Conservation (phyloP, 2,888 invertebrate genomes). For the Linyphia triangularis region DNA sequence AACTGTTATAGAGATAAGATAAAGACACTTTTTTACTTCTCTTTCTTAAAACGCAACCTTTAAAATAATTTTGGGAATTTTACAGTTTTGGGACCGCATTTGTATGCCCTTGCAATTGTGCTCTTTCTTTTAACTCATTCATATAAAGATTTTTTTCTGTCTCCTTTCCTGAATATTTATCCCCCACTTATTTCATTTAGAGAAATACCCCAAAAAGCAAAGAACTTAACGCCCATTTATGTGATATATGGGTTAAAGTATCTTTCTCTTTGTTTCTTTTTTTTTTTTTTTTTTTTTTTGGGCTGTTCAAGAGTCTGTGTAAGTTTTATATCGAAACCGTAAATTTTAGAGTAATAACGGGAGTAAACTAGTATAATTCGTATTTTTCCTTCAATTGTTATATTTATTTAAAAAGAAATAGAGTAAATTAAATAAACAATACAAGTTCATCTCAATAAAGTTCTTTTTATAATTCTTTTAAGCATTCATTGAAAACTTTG, state of each 20-base stretch:
- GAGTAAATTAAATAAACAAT: not conserved
- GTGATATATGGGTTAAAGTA: slow-evolving; percentile 50
- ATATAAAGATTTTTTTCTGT: not conserved
- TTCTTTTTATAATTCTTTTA: not conserved
- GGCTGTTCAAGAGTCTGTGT: not conserved
- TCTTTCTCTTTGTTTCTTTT: not conserved
- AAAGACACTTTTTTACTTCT: slow-evolving; percentile 27
- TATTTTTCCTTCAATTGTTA: not conserved
- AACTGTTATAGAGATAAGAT: slow-evolving; percentile 72
- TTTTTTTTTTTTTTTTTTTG: not conserved
- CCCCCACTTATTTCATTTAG: slow-evolving; percentile 41
- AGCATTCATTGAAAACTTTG: not conserved
- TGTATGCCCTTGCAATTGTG: not conserved
- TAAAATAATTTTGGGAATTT: slow-evolving; percentile 66
- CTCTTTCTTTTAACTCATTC: slow-evolving; percentile 20
- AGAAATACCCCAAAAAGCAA: slow-evolving; percentile 32
- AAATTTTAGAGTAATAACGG: not conserved
- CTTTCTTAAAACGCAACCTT: slow-evolving; percentile 45
- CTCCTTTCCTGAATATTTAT: slow-evolving; percentile 52
- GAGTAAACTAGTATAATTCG: not conserved
- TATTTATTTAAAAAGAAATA: not conserved
- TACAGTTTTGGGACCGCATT: not conserved
- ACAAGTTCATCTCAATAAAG: not conserved
- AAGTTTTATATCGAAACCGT: not conserved
- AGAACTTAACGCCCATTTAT: slow-evolving; percentile 37